These are phyloP conservation scores for Ochropacha duplaris DNA, from an alignment of 2,888 invertebrate genomes.

Conservation along the genomic window DNA sequence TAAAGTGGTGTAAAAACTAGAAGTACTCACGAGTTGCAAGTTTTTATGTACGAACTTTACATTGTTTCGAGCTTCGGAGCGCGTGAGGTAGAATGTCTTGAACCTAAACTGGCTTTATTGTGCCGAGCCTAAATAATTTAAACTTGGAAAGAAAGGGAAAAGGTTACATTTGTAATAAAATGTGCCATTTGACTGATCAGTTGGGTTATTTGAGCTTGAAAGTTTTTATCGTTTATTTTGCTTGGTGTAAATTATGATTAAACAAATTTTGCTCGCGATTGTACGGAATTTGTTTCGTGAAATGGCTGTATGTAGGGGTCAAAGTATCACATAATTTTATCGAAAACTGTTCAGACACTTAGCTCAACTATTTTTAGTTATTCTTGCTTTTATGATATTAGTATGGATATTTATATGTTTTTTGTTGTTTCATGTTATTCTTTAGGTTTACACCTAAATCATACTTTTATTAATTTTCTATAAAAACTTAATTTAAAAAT, in stretches of 20 bases:
- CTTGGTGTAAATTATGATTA: background rate
- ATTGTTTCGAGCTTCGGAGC: slow-evolving; percentile 32
- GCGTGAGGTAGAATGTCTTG: background rate
- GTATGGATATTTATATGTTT: too few species aligned
- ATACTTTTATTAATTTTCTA: too few species aligned
- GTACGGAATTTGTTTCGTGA: too few species aligned
- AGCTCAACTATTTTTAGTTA: too few species aligned
- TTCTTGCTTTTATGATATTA: too few species aligned
- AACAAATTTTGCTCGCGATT: too few species aligned
- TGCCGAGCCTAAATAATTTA: slow-evolving; percentile 3
- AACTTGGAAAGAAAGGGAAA: background rate
- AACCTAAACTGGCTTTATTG: slow-evolving; percentile 2
- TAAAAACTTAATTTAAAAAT: too few species aligned
- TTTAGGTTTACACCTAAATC: too few species aligned
- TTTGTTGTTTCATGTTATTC: too few species aligned
- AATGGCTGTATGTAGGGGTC: too few species aligned
- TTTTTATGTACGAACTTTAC: slow-evolving; percentile 45
- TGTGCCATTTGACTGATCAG: background rate
- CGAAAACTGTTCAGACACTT: too few species aligned
- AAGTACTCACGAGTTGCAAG: slow-evolving; percentile 41
- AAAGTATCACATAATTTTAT: too few species aligned
- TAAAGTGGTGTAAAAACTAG: slow-evolving; percentile 46
- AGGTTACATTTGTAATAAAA: background rate
- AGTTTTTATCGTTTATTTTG: background rate
- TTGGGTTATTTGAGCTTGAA: background rate